Conservation (phyloP, 1,140 invertebrate genomes). For the Phthorimaea operculella region DNA sequence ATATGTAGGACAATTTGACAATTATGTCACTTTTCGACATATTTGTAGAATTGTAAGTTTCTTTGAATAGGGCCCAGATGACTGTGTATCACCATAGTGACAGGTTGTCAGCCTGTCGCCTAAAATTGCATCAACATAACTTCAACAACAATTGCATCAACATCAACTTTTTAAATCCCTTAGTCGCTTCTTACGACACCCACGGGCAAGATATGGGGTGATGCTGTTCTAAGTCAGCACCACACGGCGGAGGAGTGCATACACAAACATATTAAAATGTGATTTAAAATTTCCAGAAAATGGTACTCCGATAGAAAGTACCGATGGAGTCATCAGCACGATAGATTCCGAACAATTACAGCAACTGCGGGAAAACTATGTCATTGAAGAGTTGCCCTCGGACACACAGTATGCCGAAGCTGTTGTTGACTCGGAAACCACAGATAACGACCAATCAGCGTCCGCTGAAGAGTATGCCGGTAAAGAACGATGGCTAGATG, state of each 20-base stretch:
- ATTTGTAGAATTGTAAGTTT: too few species aligned
- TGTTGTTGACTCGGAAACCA: neutral
- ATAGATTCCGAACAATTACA: conserved; percentile 16
- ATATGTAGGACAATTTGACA: too few species aligned
- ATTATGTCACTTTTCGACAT: too few species aligned
- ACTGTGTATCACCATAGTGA: too few species aligned
- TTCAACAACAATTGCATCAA: too few species aligned
- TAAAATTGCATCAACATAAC: too few species aligned
- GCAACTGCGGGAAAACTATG: conserved; percentile 21
- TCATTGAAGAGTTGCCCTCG: neutral
- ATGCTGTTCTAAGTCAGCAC: too few species aligned
- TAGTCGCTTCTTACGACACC: too few species aligned
- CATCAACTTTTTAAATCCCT: too few species aligned
- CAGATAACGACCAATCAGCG: conserved; percentile 22
- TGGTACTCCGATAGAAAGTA: conserved; percentile 19
- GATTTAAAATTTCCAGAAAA: conserved; percentile 22
- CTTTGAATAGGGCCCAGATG: too few species aligned
- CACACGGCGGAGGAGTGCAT: neutral
- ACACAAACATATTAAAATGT: neutral
- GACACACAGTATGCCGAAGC: neutral
- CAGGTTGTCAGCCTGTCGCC: too few species aligned
- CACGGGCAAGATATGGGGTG: too few species aligned
- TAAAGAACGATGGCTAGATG: conserved; percentile 42
- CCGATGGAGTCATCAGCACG: conserved; percentile 17
- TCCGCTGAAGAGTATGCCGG: conserved; percentile 16